Conservation (phyloP, 2,888 invertebrate genomes). For the Mythimna vitellina region DNA sequence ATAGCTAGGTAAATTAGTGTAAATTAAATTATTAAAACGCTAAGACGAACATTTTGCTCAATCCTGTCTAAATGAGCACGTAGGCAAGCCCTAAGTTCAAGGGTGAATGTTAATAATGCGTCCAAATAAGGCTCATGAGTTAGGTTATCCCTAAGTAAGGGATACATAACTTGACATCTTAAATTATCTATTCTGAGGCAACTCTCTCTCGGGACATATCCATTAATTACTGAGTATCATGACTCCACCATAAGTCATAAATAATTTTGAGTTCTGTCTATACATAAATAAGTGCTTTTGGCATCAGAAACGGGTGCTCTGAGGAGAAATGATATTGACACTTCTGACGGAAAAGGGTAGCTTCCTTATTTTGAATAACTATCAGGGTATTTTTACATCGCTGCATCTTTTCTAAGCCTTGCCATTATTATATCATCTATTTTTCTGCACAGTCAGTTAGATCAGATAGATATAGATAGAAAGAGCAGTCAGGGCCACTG, state of each 20-base stretch:
- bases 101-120: slow-evolving; percentile 29
- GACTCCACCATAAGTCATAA: slow-evolving; percentile 33
- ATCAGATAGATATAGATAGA: too few species aligned
- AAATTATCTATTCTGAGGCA: slow-evolving; percentile 43
- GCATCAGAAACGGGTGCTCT: not conserved
- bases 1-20: not conserved
- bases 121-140: slow-evolving; percentile 37
- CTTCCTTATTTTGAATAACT: too few species aligned
- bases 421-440: too few species aligned
- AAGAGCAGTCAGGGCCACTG: too few species aligned
- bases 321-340: not conserved
- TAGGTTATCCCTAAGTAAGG: slow-evolving; percentile 38
- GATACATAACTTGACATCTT: slow-evolving; percentile 44
- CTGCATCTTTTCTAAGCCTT: too few species aligned
- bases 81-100: slow-evolving; percentile 6
- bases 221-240: slow-evolving; percentile 54
- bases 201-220: slow-evolving; percentile 36
- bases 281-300: not conserved
- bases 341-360: not conserved
- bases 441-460: too few species aligned
- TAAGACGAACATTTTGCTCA: not conserved
- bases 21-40: slow-evolving; percentile 1
- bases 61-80: slow-evolving; percentile 17
- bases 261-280: slow-evolving; percentile 20
- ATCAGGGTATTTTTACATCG: too few species aligned